Conservation (phyloP, 2,113 vertebrate species). For the Rattus norvegicus region GRCr8 NC_086028.1:52401501-52402000, state of each 20-base stretch:
- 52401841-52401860: conserved; percentile 25
- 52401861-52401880: conserved; percentile 91
- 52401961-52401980: conserved; percentile 91
- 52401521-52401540: conserved; percentile 38
- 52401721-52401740: background rate
- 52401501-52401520: conserved; percentile 3
- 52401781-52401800: background rate
- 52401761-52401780: background rate
- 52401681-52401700: conserved; percentile 91
- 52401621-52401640: conserved; percentile 89
- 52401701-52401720: background rate
- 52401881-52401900: conserved; percentile 90
- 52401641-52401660: conserved; percentile 91
- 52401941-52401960: conserved; percentile 93
- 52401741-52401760: background rate
- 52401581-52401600: conserved; percentile 88
- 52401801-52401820: background rate
- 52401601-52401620: conserved; percentile 89
- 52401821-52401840: conserved; percentile 27
- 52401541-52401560: conserved; percentile 9
- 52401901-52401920: conserved; percentile 92
- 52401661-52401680: conserved; percentile 89
- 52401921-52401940: conserved; percentile 92
- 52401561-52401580: conserved; percentile 80
- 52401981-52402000: conserved; percentile 90